phyloP scores from a whole-genome alignment of 2,113 vertebrate genomes.

The Prunella fulvescens region DNA sequence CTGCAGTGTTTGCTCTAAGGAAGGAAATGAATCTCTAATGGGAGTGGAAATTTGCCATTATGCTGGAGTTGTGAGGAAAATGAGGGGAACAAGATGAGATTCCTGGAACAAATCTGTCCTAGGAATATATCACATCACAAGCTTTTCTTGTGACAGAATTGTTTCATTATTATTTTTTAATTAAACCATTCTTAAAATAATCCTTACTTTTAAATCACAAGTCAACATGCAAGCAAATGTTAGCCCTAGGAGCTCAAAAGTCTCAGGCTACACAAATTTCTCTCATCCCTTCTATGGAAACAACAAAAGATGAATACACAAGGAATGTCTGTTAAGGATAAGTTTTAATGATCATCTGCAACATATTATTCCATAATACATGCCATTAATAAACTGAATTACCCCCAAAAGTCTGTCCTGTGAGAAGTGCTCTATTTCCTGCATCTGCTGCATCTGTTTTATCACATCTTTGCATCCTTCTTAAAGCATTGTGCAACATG shows the following conservation, averaged over 20 bases:
- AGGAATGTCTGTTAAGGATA: slow-evolving; percentile 63
- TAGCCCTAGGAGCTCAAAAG: slow-evolving; percentile 20
- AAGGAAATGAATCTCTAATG: not conserved
- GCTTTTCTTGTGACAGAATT: slow-evolving; percentile 20
- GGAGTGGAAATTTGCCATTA: not conserved
- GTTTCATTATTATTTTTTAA: slow-evolving; percentile 41
- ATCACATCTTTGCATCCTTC: slow-evolving; percentile 40
- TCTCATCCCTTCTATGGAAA: slow-evolving; percentile 39
- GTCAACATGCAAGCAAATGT: slow-evolving; percentile 36
- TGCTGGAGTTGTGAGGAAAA: not conserved
- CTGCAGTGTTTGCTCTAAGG: not conserved
- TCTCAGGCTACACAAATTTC: slow-evolving; percentile 37
- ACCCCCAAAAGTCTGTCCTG: slow-evolving; percentile 55
- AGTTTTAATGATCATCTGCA: slow-evolving; percentile 68
- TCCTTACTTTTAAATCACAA: slow-evolving; percentile 45
- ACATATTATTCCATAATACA: slow-evolving; percentile 64
- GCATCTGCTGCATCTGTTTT: slow-evolving; percentile 62
- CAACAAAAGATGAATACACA: slow-evolving; percentile 51
- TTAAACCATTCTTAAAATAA: slow-evolving; percentile 29
- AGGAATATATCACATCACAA: slow-evolving; percentile 5
- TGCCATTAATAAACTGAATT: slow-evolving; percentile 66
- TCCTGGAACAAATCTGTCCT: not conserved
- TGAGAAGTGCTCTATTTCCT: slow-evolving; percentile 42
- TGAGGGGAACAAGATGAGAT: not conserved
- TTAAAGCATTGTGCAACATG: not conserved